A percentile compares a stretch with the other conserved stretches of the same genome.
Conservation (phyloP, 2,888 invertebrate species). For the Epirrita christyi region DNA sequence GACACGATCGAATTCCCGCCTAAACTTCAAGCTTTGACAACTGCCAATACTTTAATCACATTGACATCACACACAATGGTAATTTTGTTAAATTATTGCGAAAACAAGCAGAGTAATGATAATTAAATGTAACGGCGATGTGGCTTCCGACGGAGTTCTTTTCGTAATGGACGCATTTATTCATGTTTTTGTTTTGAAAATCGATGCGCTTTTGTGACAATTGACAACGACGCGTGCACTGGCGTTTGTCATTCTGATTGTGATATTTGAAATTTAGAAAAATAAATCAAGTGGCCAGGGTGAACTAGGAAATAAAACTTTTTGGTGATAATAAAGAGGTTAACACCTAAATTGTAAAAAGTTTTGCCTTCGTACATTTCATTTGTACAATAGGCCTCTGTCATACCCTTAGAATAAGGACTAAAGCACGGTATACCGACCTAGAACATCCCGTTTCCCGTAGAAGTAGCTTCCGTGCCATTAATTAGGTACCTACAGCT, state of each 20-base stretch:
- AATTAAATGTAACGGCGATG: slow-evolving; percentile 44
- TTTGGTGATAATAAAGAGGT: slow-evolving; percentile 10
- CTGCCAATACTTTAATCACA: slow-evolving; percentile 53
- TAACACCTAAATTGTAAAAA: neutral
- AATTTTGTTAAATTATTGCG: slow-evolving; percentile 36
- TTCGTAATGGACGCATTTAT: slow-evolving; percentile 54
- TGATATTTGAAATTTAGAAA: slow-evolving; percentile 70
- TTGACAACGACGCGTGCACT: slow-evolving; percentile 68
- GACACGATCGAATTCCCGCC: slow-evolving; percentile 60
- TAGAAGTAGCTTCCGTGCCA: too few relatives aligned
- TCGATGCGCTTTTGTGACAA: slow-evolving; percentile 75
- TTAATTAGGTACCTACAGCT: too few relatives aligned
- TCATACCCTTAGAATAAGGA: too few relatives aligned
- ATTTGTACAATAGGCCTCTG: too few relatives aligned
- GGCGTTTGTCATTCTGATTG: slow-evolving; percentile 71
- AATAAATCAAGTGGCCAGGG: slow-evolving; percentile 39
- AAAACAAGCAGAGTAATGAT: slow-evolving; percentile 27
- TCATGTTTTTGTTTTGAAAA: slow-evolving; percentile 67
- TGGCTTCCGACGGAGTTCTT: slow-evolving; percentile 47
- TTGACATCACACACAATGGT: slow-evolving; percentile 48
- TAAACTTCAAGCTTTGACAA: slow-evolving; percentile 59
- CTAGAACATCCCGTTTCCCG: too few relatives aligned
- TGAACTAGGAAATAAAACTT: slow-evolving; percentile 1
- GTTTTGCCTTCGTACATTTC: too few relatives aligned
- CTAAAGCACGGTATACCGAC: too few relatives aligned